Evolutionary conservation across 2,797 vertebrate species (phyloP), one percentile per base, ranked within the genome.

Genomic region (Oreochromis grahami): DNA sequence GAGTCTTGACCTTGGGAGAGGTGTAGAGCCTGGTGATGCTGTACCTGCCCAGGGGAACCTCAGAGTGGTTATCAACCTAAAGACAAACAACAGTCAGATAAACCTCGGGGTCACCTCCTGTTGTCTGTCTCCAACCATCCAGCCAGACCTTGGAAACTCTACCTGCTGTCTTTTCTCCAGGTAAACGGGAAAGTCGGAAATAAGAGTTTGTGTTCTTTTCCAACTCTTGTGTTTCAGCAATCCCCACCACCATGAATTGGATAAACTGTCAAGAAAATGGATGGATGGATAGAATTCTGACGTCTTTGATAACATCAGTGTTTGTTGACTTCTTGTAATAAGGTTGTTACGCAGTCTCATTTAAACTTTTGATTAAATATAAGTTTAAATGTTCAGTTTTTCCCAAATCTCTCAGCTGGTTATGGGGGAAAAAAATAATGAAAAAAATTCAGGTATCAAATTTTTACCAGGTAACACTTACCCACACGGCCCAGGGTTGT

Each of bases 161-260:
- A 92, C 79, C 90, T 97, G 96, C 94, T 96, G 95, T 86, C 77
- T 94, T 11, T 96, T 97, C 91, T 93, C 10, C 87, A 96, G 96
- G 95, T 96, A 92, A 34, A 19, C n/a, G 19, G n/a, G 7, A 32
- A 50, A 38, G 24, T 53, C 9, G 77, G 65, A 65, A 65, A 83
- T 53, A 60, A 55, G 12, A n/a, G 6, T 53, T 19, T 15, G 19
- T 51, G 10, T 50, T 74, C 24, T 74, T 74, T 74, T 50, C 15
- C 21, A 74, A 50, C 9, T 32, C 24, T 48, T 13, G 17, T 19
- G 43, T 50, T 63, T 4, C 43, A 32, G 15, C 26, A 13, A 36
- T n/a, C 5, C 12, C 36, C 36, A 41, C 12, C 13, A 43, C 8
- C 5, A 24, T 68, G 63, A 41, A 21, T 9, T 24, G n/a, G 63